Evolutionary conservation across 1,140 invertebrate species (phyloP), one percentile per base, ranked within the genome.

Genomic region (Phthorimaea operculella): DNA sequence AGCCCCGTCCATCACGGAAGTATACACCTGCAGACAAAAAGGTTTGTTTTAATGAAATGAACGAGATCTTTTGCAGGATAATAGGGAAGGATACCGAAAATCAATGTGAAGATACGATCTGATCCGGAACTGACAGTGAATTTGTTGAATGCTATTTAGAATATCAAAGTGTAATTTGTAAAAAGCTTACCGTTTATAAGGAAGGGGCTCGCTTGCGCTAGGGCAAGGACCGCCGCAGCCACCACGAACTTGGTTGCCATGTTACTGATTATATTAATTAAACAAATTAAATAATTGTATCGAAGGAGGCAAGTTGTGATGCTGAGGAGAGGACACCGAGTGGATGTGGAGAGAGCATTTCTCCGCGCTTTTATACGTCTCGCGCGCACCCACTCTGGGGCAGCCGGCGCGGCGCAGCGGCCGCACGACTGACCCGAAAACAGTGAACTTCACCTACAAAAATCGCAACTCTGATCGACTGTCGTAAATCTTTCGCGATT

Each of bases 291-390:
- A 28, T 28, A 28, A 28, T 28, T 28, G 21, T 28, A 28, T 28
- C 21, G 6, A 28, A 28, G 21, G 21, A 28, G 2, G 6, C 21
- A 28, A 33, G 44, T 14, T 57, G 12, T 48, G 49, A 33, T 59
- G 45, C 54, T 59, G 28, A 62, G 64, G 64, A 70, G 52, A 70
- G 72, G 64, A 66, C 61, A 60, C 67, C 59, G 61, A 80, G 59
- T 75, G 76, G 71, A 81, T 81, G 70, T 36, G 63, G 79, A 71
- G 81, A 84, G 72, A 84, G 80, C 72, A 84, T 84, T 84, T 84
- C 80, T 78, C 79, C 71, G 66, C 56, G 70, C 60, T 78, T 84
- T 76, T 82, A 84, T 83, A 83, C 67, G 59, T 54, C 8, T 50
- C 57, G 45, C 52, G 55, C 48, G 49, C 63, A 70, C 68, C 74